Evolutionary conservation across 2,888 invertebrate genomes (phyloP).

Genomic region (Athetis lepigone): DNA sequence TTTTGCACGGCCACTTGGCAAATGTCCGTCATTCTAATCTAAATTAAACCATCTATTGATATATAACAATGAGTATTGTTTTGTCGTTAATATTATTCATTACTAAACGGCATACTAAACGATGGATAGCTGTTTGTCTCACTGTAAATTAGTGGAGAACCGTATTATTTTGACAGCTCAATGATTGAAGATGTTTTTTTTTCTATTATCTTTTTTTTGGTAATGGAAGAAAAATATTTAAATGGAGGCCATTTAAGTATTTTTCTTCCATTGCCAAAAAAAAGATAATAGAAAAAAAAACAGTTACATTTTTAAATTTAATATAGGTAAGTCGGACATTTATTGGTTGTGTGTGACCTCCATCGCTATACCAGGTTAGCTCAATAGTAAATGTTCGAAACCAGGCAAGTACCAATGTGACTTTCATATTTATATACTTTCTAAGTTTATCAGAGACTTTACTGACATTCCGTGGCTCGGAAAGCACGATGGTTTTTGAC

Average conservation of each 20-base stretch:
- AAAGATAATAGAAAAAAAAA: slow-evolving; percentile 21
- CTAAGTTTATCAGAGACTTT: too few species aligned
- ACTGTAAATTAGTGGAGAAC: slow-evolving; percentile 15
- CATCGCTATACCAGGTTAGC: too few species aligned
- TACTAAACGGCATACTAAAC: slow-evolving; percentile 19
- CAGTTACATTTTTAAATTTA: too few species aligned
- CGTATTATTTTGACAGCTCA: slow-evolving; percentile 23
- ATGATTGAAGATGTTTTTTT: slow-evolving; percentile 34
- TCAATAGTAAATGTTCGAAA: too few species aligned
- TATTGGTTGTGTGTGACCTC: too few species aligned
- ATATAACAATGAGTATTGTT: slow-evolving; percentile 45
- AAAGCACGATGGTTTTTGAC: too few species aligned
- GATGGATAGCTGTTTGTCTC: slow-evolving; percentile 30
- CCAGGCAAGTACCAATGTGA: too few species aligned
- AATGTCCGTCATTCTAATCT: slow-evolving; percentile 50
- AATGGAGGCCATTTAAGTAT: too few species aligned
- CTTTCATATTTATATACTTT: too few species aligned
- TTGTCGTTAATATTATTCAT: slow-evolving; percentile 23
- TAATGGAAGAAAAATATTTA: slow-evolving; percentile 15
- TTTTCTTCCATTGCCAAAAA: slow-evolving; percentile 10
- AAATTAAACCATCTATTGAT: slow-evolving; percentile 51
- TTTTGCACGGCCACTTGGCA: slow-evolving; percentile 47
- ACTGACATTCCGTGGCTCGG: too few species aligned
- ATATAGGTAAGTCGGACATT: too few species aligned
- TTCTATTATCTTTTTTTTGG: slow-evolving; percentile 12